These are phyloP conservation scores for Casuarius casuarius DNA, from an alignment of 2,113 vertebrate genomes.

Conservation along the genomic window DNA sequence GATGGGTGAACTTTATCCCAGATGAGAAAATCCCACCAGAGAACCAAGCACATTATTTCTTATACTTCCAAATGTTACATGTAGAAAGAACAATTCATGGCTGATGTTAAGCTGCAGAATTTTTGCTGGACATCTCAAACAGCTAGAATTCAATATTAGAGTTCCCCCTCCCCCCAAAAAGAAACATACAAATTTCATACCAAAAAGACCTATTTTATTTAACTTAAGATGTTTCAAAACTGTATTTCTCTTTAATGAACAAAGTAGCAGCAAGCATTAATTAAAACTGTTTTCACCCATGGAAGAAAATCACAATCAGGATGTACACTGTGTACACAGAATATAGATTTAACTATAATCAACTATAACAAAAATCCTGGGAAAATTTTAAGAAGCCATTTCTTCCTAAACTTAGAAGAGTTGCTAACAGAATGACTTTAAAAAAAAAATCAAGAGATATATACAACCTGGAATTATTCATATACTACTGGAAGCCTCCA, in stretches of 20 bases:
- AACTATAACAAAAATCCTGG: not conserved
- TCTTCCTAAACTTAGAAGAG: not conserved
- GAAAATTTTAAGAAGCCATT: not conserved
- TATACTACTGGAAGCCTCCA: not conserved
- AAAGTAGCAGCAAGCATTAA: not conserved
- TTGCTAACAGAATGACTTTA: not conserved
- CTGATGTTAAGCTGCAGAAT: not conserved
- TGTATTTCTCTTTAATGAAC: not conserved
- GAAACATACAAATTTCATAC: not conserved
- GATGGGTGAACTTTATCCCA: not conserved
- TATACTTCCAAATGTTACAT: not conserved
- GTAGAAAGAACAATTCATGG: not conserved
- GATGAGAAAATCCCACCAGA: not conserved
- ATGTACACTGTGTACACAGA: not conserved
- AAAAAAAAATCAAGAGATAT: not conserved
- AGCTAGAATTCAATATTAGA: not conserved
- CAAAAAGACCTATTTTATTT: not conserved
- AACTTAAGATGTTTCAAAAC: not conserved
- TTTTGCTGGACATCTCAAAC: not conserved
- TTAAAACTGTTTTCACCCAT: not conserved
- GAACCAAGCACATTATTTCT: not conserved
- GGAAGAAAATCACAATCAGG: not conserved
- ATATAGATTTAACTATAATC: not conserved
- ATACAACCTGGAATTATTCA: not conserved
- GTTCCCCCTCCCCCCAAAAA: not conserved